Base-by-base conservation (phyloP, 2,888 invertebrate genomes). In the Hypolimnas misippus region DNA sequence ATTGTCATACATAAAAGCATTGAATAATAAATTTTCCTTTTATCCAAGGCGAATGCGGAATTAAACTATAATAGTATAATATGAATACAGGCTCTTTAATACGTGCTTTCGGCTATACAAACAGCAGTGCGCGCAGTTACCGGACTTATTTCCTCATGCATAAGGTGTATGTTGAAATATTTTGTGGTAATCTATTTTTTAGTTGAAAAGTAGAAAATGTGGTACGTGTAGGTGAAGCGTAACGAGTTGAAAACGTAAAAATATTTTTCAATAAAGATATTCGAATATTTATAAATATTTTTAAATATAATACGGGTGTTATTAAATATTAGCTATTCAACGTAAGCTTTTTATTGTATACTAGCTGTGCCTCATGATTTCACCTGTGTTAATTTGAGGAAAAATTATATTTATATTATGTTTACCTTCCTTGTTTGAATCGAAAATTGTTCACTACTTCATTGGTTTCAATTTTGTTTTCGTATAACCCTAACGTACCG, bases 11-110 rank as follows among this genome's bases (percentile, higher is more conserved):
- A 16, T 46, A 21, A 46, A 25, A 46, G n/a, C 21, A 46, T 46
- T 25, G n/a, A 25, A 46, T 46, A n/a, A 21, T 46, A 46, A 46
- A 46, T 46, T 46, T 46, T 46, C 16, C 19, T 46, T 25, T 21
- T 21, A 46, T 46, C 21, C 21, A 46, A 46, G 21, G 19, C 19
- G 21, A 25, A 25, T 16, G n/a, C 21, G 46, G 46, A 46, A 21
- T 46, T 25, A 46, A 46, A 21, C 46, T 46, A 19, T 46, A 21
- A 12, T n/a, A 25, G 46, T 21, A 46, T 21, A 46, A 21, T 21
- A 46, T 46, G 46, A 46, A n/a, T 42, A 42, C 17, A 42, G 17
- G 17, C 42, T 19, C 3, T 42, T 42, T 42, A 42, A 17, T 42
- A 10, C 42, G 17, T 8, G 16, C 17, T 42, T 42, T 42, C 16